A percentile compares a stretch with the other conserved stretches of the same genome.
phyloP scores from a whole-genome alignment of 2,113 vertebrate genomes.

The Bos javanicus region DNA sequence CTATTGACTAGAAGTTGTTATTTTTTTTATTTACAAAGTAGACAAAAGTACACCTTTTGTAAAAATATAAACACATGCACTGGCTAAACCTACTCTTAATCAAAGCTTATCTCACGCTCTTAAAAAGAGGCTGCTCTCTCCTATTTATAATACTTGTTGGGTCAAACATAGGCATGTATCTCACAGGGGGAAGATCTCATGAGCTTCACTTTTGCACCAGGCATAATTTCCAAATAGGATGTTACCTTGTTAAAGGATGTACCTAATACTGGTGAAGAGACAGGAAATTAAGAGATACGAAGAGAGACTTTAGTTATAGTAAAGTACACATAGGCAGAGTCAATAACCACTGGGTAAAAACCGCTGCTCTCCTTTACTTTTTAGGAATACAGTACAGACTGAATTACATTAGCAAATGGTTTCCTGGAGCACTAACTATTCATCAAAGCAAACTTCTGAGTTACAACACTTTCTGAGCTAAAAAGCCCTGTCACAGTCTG shows the following conservation, averaged over 20 bases:
- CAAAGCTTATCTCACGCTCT: neutral
- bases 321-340: neutral
- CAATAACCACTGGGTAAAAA: neutral
- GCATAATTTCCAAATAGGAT: neutral
- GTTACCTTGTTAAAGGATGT: neutral
- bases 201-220: neutral
- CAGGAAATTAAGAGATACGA: neutral
- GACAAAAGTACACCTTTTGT: slow-evolving; percentile 45
- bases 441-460: neutral
- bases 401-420: neutral
- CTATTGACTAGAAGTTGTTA: slow-evolving; percentile 40
- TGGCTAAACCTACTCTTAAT: neutral
- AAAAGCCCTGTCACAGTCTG: neutral
- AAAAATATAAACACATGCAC: neutral
- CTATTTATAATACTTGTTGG: neutral
- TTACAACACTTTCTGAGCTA: neutral
- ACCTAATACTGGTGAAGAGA: neutral
- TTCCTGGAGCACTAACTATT: neutral
- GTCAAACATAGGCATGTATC: neutral
- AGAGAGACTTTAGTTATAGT: neutral
- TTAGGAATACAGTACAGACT: neutral
- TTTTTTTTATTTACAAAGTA: slow-evolving; percentile 66
- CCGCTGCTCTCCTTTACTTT: neutral
- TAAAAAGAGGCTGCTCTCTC: neutral
- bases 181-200: neutral